Evolutionary conservation across 2,888 invertebrate species (phyloP).

Genomic region (Argynnis bischoffii): DNA sequence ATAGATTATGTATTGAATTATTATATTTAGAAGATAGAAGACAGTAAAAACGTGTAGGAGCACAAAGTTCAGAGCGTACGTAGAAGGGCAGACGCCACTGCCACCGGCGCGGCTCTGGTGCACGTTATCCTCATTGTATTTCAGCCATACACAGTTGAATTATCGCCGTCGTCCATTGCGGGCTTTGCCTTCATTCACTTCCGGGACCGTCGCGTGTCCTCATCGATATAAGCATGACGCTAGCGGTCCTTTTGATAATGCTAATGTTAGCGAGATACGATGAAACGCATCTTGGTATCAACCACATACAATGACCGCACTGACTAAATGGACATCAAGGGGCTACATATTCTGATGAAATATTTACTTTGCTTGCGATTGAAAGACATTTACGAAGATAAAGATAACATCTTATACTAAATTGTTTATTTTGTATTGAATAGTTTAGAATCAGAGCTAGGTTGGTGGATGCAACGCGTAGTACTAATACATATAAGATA

Average conservation of each 20-base stretch:
- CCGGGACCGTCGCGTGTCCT: conserved; percentile 70
- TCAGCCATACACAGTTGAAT: conserved; percentile 73
- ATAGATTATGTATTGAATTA: not conserved
- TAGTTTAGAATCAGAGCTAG: not conserved
- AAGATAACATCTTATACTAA: conserved; percentile 44
- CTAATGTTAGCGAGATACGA: conserved; percentile 74
- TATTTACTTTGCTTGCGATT: conserved; percentile 48
- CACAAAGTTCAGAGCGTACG: conserved; percentile 35
- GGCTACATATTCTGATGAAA: conserved; percentile 56
- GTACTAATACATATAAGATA: too few species aligned
- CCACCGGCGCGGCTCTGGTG: conserved; percentile 44
- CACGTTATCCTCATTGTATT: conserved; percentile 70
- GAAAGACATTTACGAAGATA: conserved; percentile 39
- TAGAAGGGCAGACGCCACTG: conserved; percentile 62
- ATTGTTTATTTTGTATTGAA: conserved; percentile 43
- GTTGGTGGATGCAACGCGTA: too few species aligned
- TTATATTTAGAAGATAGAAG: not conserved
- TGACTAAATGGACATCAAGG: conserved; percentile 68
- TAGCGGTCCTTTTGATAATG: conserved; percentile 79
- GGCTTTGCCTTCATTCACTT: conserved; percentile 70
- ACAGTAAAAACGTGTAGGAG: conserved; percentile 24
- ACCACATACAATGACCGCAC: conserved; percentile 70
- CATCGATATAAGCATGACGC: conserved; percentile 74
- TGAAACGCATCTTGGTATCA: conserved; percentile 62
- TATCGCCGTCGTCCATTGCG: conserved; percentile 72